Evolutionary conservation across 1,140 invertebrate genomes (phyloP), one percentile per base, ranked within the genome.

Genomic region (Akabosia matsudoensis): DNA sequence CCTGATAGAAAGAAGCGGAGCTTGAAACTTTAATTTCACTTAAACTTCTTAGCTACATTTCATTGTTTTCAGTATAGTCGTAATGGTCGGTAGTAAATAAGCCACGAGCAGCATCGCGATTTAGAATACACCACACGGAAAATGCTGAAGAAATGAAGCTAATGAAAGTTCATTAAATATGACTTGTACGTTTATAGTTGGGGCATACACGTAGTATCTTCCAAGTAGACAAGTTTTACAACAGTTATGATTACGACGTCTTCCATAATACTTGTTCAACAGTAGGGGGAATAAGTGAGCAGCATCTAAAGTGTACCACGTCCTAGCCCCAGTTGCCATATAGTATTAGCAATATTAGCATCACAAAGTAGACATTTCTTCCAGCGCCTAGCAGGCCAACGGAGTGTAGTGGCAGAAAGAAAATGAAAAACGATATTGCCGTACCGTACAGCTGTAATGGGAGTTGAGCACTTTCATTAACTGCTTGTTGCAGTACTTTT

Each of bases 111-210:
- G n/a, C n/a, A n/a, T n/a, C n/a, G n/a, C 45, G 10, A 51, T 51
- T 51, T n/a, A 10, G 54, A 56, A 56, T n/a, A 7, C 22, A 56
- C 54, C 54, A 56, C 54, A 56, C 22, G 24, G 24, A 4, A 3
- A 56, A 56, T n/a, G n/a, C n/a, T n/a, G n/a, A 30, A 10, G 10
- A n/a, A 67, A 22, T 30, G 28, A 67, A 67, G 61, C 61, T 67
- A 67, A 67, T 67, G 61, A 67, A 67, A 67, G 26, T 67, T 67
- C 61, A 67, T 67, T 67, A 67, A 67, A 67, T 67, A 67, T 67
- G 61, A 67, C 61, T 67, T 67, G 61, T 67, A 30, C 14, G n/a
- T 30, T 30, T 56, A 24, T 56, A 10, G 54, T 56, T 56, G 7
- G n/a, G 54, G 28, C 7, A 45, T 45, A 18, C 18, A 45, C 37